These are phyloP conservation scores for Sclerurus mexicanus DNA, from an alignment of 2,113 vertebrate species.

Conservation along the genomic window DNA sequence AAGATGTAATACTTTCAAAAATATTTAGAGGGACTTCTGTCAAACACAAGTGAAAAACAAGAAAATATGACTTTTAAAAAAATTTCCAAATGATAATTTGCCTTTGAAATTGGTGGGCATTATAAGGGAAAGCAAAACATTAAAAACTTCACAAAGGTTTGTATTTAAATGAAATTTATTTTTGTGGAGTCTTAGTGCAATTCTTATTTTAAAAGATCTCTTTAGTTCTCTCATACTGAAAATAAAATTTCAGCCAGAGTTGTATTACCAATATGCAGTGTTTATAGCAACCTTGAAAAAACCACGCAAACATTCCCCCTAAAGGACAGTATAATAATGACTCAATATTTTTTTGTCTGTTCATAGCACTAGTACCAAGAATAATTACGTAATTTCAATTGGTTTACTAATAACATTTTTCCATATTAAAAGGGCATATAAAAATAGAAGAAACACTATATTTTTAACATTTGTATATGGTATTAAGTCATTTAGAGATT, in stretches of 20 bases:
- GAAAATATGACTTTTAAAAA: background rate
- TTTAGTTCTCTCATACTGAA: background rate
- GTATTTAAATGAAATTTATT: background rate
- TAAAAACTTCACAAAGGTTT: background rate
- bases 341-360: background rate
- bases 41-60: background rate
- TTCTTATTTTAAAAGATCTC: background rate
- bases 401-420: background rate
- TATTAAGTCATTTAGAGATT: background rate
- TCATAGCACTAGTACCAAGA: background rate
- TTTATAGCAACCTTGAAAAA: background rate
- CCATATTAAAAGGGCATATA: background rate
- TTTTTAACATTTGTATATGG: background rate
- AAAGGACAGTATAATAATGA: background rate
- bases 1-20: background rate
- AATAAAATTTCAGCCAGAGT: background rate
- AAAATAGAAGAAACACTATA: background rate
- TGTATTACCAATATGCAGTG: background rate
- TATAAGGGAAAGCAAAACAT: background rate
- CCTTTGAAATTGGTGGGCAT: background rate
- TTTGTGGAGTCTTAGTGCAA: background rate
- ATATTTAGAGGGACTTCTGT: background rate
- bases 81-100: background rate
- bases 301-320: accelerated
- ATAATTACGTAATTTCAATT: background rate